A percentile compares a stretch with the other conserved stretches of the same genome.
phyloP scores from a whole-genome alignment of 2,888 invertebrate species.

The Leptinotarsa rubiginosa region DNA sequence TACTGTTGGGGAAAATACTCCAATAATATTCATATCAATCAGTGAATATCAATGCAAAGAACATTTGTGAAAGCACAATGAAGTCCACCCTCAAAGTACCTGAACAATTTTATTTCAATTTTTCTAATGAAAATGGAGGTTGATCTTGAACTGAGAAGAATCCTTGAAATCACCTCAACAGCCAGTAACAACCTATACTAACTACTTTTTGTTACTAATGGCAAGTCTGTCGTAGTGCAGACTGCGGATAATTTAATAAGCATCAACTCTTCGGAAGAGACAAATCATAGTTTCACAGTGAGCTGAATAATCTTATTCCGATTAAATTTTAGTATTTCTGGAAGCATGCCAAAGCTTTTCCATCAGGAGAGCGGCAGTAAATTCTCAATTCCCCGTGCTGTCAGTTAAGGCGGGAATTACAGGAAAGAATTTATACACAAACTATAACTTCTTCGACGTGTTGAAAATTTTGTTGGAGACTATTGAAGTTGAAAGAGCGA shows the following conservation, averaged over 20 bases:
- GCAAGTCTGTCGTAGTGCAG: slow-evolving; percentile 12
- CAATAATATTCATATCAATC: no score
- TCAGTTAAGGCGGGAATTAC: slow-evolving; percentile 8
- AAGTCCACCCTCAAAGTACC: no score
- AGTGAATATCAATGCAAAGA: no score
- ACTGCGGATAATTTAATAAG: slow-evolving; percentile 17
- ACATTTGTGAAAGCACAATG: no score
- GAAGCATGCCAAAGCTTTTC: slow-evolving; percentile 22
- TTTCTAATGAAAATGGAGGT: no score
- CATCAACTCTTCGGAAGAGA: slow-evolving; percentile 7
- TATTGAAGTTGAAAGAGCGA: slow-evolving; percentile 14
- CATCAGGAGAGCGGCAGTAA: slow-evolving; percentile 20
- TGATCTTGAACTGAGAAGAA: no score
- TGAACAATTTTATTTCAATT: no score
- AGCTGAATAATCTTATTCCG: slow-evolving; percentile 25
- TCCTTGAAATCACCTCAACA: no score
- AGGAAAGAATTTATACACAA: slow-evolving; percentile 19
- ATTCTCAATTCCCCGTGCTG: slow-evolving; percentile 19
- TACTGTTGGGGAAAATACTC: no score
- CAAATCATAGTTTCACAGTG: slow-evolving; percentile 19
- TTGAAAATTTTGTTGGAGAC: slow-evolving; percentile 15
- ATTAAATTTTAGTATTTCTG: slow-evolving; percentile 24
- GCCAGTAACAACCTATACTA: no score
- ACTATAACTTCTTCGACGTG: slow-evolving; percentile 18
- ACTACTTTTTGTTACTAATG: neutral